Percentiles rank a stretch among this genome's conserved stretches.
Conservation (phyloP, 2,797 vertebrate species). For the Pipistrellus kuhlii region DNA sequence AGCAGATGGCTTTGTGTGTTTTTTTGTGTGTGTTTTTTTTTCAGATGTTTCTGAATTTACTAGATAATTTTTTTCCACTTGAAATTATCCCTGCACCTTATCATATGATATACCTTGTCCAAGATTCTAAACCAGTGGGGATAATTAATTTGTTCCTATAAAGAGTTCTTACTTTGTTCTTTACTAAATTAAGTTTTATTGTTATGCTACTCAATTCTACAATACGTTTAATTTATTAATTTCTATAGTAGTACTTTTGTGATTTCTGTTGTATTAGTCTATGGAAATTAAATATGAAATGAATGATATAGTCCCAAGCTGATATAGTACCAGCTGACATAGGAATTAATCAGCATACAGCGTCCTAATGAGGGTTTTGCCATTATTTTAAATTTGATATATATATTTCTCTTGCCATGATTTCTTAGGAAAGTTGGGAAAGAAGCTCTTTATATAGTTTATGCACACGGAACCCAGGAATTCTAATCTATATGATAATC, state of each 20-base stretch:
- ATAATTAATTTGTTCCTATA: constrained; percentile 36
- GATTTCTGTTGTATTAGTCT: neutral
- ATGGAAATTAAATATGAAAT: neutral
- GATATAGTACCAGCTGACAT: neutral
- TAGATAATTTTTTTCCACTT: constrained; percentile 73
- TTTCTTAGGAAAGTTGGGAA: neutral
- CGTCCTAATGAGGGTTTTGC: neutral
- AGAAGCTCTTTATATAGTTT: neutral
- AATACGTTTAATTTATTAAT: neutral
- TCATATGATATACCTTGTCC: constrained; percentile 59
- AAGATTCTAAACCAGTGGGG: constrained; percentile 33
- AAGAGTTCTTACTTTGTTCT: constrained; percentile 32
- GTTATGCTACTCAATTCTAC: neutral
- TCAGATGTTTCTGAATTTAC: constrained; percentile 75
- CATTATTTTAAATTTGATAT: neutral
- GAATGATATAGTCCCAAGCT: neutral
- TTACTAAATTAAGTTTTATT: neutral
- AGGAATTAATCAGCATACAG: neutral
- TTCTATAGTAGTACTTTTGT: neutral
- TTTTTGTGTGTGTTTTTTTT: constrained; percentile 67
- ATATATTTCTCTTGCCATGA: neutral
- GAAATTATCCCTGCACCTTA: constrained; percentile 25
- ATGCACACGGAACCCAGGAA: neutral
- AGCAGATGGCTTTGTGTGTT: constrained; percentile 78
- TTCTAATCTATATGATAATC: neutral